Base-by-base conservation (phyloP, 2,797 vertebrate species). In the Emydoidea blandingii region DNA sequence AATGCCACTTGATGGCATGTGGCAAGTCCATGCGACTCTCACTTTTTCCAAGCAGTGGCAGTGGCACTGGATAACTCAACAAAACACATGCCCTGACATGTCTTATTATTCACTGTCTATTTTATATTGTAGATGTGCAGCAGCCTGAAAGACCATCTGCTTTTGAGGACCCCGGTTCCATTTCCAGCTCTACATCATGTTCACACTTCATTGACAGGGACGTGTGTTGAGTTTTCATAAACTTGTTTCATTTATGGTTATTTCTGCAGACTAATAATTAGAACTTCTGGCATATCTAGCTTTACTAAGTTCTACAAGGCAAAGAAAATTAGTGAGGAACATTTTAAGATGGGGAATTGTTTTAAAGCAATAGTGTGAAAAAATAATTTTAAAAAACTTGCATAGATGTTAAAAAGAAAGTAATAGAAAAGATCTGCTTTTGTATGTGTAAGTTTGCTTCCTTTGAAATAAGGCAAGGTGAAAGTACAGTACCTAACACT, bases 101-200 rank as follows among this genome's bases (percentile, higher is more conserved):
- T 74, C 53, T 89, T 87, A 86, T 89, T 94, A 86, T 31, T 91
- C 78, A 83, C 81, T 93, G 82, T 87, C 88, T 68, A 81, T 90
- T 59, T 10, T 50, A 25, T 41, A 47, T 81, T 53, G 89, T 82
- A 76, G 68, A 72, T 53, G 81, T 81, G 91, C 90, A 92, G 80
- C 91, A 87, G 47, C 76, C 81, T 81, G 14, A 37, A 54, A 92
- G 72, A 54, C 87, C 90, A 92, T 83, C 90, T 94, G 90, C 79
- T 87, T 92, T 89, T 92, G 62, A 89, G 89, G 93, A 92, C 86
- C 91, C 68, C 52, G 8, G 52, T 76, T 86, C 79, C 83, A 92
- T 92, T 94, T 89, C 85, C 83, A 86, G 79, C 57, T 72, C 86
- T 80, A 86, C 74, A 87, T 92, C 87, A 92, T 83, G 83, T 37